Conservation (phyloP, 2,797 vertebrate genomes). For the Sebastes wilsoni region DNA sequence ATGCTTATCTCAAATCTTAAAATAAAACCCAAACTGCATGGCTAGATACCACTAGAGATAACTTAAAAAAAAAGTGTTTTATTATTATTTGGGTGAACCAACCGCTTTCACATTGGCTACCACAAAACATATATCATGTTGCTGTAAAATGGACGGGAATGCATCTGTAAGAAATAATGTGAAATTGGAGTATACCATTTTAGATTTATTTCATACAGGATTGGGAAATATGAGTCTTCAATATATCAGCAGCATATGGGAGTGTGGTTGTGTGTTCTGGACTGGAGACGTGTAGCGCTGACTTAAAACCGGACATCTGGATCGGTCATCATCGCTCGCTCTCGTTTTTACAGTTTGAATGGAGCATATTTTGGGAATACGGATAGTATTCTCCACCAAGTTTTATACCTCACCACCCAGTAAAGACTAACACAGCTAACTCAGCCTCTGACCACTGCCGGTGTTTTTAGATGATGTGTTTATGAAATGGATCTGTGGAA, state of each 20-base stretch:
- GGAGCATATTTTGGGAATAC: conserved; percentile 8
- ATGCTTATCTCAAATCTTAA: not conserved
- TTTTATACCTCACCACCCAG: conserved; percentile 22
- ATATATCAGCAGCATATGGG: conserved; percentile 15
- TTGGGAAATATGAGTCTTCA: conserved; percentile 3
- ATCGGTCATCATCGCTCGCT: conserved; percentile 38
- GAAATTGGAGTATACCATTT: not conserved
- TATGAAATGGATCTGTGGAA: conserved; percentile 25
- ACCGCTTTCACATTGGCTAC: not conserved
- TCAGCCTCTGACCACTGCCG: conserved; percentile 26
- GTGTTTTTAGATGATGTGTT: conserved; percentile 29
- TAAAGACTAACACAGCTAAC: conserved; percentile 10
- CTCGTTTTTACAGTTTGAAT: conserved; percentile 19
- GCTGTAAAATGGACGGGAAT: not conserved
- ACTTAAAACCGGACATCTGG: conserved; percentile 48
- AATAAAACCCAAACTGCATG: not conserved
- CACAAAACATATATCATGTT: not conserved
- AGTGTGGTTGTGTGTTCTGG: conserved; percentile 39
- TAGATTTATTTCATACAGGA: not conserved
- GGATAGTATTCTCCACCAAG: not conserved
- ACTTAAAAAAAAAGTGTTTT: not conserved
- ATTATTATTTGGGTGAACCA: not conserved
- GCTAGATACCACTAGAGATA: not conserved
- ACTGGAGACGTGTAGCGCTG: not conserved
- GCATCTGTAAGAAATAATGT: not conserved